Evolutionary conservation across 2,888 invertebrate genomes (phyloP), one percentile per base, ranked within the genome.

Genomic region (Yponomeuta evonymella): DNA sequence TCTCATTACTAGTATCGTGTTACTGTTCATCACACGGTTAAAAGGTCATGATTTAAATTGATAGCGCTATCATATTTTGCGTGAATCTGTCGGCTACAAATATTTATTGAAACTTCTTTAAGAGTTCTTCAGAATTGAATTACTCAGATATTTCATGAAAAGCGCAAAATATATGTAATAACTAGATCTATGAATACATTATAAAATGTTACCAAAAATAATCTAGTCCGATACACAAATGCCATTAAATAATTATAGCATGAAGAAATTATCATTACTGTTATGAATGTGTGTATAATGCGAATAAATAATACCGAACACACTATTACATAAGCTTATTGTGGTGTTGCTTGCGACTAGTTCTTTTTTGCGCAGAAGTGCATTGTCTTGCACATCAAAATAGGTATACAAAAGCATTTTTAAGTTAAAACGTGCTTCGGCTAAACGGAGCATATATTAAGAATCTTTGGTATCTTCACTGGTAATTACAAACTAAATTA

Each of bases 391-490:
- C 10, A 15, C 51, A 0, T 58, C 51, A 58, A 58, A 58, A 9
- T 36, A 36, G 63, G 70, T 58, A 58, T 58, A 58, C 51, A 58
- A 58, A 58, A 58, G 51, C 51, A 15, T 58, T 58, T 58, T 58
- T 58, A 58, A 58, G 51, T 58, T 30, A 51, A 69, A 30, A 67
- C 71, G 48, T 69, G 68, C 71, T 71, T 67, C 70, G 74, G 75
- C 77, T 78, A 78, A 81, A 81, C 80, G 79, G 79, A 78, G 75
- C 71, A 79, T 73, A 77, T 67, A 67, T 81, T 84, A 84, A 82
- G 78, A 82, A 77, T 90, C 91, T 91, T 91, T 91, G 91, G 91
- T 91, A 86, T 84, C 81, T 86, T 89, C 79, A 89, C 88, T 86
- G 85, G 77, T 77, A 80, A 77, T 74, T 87, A 85, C 12, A 83